These are phyloP conservation scores for Oscheius myriophilus DNA, from an alignment of 2,888 invertebrate genomes.

Conservation along the genomic window DNA sequence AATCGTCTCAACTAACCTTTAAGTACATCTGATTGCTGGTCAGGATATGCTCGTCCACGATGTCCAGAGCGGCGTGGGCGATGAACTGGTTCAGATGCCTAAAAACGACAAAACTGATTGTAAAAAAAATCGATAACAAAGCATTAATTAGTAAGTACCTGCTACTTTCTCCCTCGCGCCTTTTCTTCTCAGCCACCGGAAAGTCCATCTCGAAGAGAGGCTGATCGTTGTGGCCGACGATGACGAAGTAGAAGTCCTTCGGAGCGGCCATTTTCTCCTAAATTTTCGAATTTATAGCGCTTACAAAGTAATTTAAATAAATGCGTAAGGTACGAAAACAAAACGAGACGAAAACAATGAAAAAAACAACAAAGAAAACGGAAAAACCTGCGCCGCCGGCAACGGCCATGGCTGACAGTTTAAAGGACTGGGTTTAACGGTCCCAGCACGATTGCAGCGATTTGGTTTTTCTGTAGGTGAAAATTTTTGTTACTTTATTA, in stretches of 20 bases:
- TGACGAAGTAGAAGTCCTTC: constrained; percentile 88
- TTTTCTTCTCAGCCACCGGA: constrained; percentile 59
- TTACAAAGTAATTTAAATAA: not conserved
- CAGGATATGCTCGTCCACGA: constrained; percentile 98
- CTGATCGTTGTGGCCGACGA: constrained; percentile 95
- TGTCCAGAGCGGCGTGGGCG: constrained; percentile 94
- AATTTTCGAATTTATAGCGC: not conserved
- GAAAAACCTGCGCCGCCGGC: too few species aligned
- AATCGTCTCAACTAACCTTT: constrained; percentile 75
- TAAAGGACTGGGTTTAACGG: too few species aligned
- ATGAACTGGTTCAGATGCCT: constrained; percentile 97
- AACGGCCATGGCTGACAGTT: too few species aligned
- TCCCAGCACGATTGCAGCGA: too few species aligned
- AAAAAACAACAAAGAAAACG: too few species aligned
- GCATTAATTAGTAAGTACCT: constrained; percentile 4
- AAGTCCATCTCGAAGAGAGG: constrained; percentile 97
- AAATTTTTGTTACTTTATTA: too few species aligned
- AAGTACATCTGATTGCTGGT: constrained; percentile 92
- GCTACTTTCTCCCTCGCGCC: constrained; percentile 45
- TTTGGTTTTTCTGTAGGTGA: too few species aligned
- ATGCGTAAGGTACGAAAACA: too few species aligned
- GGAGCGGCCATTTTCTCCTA: constrained; percentile 30
- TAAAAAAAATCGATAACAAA: too few species aligned
- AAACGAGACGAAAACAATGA: too few species aligned
- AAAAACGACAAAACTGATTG: constrained; percentile 28